A percentile compares a stretch with the other conserved stretches of the same genome.
Conservation (phyloP, 2,888 invertebrate species). For the Machimus atricapillus region DNA sequence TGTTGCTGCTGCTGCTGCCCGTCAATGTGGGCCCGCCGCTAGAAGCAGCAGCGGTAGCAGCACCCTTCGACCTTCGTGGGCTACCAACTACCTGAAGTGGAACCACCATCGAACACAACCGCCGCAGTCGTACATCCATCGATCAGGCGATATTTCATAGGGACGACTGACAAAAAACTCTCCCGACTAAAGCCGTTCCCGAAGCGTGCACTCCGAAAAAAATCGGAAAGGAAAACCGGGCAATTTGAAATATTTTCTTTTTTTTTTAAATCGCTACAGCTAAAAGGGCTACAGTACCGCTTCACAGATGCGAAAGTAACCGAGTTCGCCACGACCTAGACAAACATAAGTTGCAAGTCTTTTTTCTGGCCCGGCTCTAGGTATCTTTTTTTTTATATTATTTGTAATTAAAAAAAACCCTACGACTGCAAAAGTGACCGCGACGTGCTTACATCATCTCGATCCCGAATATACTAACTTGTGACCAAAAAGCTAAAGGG, state of each 20-base stretch:
- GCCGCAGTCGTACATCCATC: constrained; percentile 16
- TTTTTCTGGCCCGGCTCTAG: background rate
- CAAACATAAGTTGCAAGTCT: background rate
- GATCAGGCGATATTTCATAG: constrained; percentile 28
- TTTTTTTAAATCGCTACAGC: background rate
- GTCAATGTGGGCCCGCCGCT: background rate
- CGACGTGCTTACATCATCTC: constrained; percentile 38
- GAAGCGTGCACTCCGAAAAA: background rate
- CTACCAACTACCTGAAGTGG: constrained; percentile 18
- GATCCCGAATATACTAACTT: constrained; percentile 42
- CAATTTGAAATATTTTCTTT: background rate
- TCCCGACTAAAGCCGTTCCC: background rate
- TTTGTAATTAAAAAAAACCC: constrained; percentile 1
- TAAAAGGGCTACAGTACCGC: background rate
- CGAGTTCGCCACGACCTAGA: background rate
- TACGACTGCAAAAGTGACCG: constrained; percentile 9
- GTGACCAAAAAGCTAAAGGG: constrained; percentile 31
- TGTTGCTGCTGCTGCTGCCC: background rate
- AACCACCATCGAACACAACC: background rate
- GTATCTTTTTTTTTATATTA: background rate
- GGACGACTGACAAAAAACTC: background rate
- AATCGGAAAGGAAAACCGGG: background rate
- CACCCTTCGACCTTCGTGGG: background rate
- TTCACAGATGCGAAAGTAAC: background rate
- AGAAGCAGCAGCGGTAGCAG: background rate